Evolutionary conservation across 2,888 invertebrate genomes (phyloP), one percentile per base, ranked within the genome.

Genomic region (Trimorus sp.): DNA sequence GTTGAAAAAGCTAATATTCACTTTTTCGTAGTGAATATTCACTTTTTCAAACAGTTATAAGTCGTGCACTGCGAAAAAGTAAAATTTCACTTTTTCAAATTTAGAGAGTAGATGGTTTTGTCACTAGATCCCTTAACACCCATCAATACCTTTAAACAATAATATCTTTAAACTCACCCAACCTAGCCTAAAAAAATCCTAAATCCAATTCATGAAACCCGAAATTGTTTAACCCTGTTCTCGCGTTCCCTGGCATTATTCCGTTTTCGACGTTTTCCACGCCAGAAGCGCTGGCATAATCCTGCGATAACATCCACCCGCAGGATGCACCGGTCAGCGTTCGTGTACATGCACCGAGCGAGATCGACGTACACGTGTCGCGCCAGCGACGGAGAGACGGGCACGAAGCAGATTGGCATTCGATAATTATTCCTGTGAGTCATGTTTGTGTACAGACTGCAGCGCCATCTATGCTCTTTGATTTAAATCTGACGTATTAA

Each of bases 381-480:
- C 5, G 51, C 9, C 49, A 48, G 65, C 36, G 45, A 53, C 37
- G 26, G 36, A 76, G 71, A 53, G 56, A 15, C 45, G 59, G 74
- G 77, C 83, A 82, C 79, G 79, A 80, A 81, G 58, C 51, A 82
- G 85, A 86, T 86, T 84, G 85, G 82, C 82, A 87, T 85, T 86
- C 85, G 88, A 88, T 89, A 88, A 89, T 89, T 88, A 89, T 86
- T 84, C 85, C 79, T 81, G 86, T 84, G 84, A 83, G 83, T 84
- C 81, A 77, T 84, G 85, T 83, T 85, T 82, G 82, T 84, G 69
- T 79, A 82, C 82, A 74, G 75, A 70, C 66, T 63, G 75, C 62
- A 68, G 45, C 62, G 71, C 71, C 75, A 69, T 66, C 82, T 75
- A 66, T 84, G 78, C 73, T 77, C 87, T 87, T 86, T 87, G 87